Base-by-base conservation (phyloP, 2,888 invertebrate genomes). In the Tethea ocularis region DNA sequence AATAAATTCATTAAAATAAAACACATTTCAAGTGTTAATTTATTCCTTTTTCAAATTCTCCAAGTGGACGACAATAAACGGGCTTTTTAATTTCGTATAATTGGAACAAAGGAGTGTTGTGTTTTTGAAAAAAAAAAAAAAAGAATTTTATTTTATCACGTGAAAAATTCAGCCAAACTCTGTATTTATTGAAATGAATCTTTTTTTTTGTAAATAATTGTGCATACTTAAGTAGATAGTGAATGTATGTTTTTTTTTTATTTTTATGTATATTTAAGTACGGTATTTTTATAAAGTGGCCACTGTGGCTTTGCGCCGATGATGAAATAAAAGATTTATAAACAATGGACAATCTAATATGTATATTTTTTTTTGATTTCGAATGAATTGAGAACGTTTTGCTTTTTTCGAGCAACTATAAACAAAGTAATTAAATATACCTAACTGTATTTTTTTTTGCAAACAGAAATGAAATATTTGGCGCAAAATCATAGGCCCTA, bases 151-250 rank as follows among this genome's bases (percentile, higher is more conserved):
- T 26, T 59, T 52, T 60, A 56, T 57, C 13, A 17, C 11, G 22
- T 29, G 33, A 66, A 64, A 61, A 64, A 71, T 66, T 75, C 88
- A 85, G 87, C 88, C 89, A 90, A 91, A 90, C 88, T 86, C 72
- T 79, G 75, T 82, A 85, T 88, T 86, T 90, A 91, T 91, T 81
- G 63, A 80, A 84, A 84, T 82, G 82, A 83, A 54, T 54, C 54
- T 85, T 84, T 80, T 73, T 69, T 78, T 74, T 73, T 89, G 87
- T 90, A 88, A 85, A 91, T 92, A 91, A 73, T 76, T 91, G 88
- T 91, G 91, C 87, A 81, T 84, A 81, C 80, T 82, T 79, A 75
- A 71, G 74, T 91, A 91, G 90, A 87, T 90, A 91, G 91, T 84
- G 77, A 89, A 91, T 89, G 82, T 83, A 82, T 78, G 77, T 77